phyloP scores from a whole-genome alignment of 2,797 vertebrate species.

The Pseudochirops corinnae region DNA sequence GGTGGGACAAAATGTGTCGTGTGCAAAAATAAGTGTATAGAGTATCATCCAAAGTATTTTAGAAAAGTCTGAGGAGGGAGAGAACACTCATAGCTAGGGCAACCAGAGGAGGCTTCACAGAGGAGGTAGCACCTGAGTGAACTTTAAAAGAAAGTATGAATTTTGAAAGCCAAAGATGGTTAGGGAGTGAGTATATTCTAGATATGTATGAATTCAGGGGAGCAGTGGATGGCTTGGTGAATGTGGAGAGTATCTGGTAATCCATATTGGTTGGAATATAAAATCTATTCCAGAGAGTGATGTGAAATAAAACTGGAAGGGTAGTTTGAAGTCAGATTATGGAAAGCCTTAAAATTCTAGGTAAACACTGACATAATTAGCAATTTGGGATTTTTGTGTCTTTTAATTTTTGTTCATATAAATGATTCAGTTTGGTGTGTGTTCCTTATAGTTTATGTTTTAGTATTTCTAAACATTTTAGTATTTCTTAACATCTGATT shows the following conservation, averaged over 20 bases:
- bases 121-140: not conserved
- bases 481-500: conserved; percentile 16
- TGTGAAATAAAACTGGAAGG: not conserved
- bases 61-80: not conserved
- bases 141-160: not conserved
- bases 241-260: not conserved
- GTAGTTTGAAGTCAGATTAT: not conserved
- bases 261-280: not conserved
- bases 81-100: not conserved
- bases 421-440: conserved; percentile 24
- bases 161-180: not conserved
- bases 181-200: not conserved
- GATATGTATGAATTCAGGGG: not conserved
- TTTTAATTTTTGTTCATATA: conserved; percentile 30
- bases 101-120: not conserved
- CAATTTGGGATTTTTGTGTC: conserved; percentile 9
- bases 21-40: not conserved
- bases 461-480: too few species aligned
- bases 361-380: conserved; percentile 24
- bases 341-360: not conserved
- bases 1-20: not conserved
- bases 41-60: not conserved
- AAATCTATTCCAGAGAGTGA: not conserved
- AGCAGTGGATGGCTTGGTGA: not conserved
- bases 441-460: not conserved